A percentile compares a stretch with the other conserved stretches of the same genome.
These are phyloP conservation scores for Sarcophaga variegata DNA, from an alignment of 2,888 invertebrate species.

Conservation along the genomic window DNA sequence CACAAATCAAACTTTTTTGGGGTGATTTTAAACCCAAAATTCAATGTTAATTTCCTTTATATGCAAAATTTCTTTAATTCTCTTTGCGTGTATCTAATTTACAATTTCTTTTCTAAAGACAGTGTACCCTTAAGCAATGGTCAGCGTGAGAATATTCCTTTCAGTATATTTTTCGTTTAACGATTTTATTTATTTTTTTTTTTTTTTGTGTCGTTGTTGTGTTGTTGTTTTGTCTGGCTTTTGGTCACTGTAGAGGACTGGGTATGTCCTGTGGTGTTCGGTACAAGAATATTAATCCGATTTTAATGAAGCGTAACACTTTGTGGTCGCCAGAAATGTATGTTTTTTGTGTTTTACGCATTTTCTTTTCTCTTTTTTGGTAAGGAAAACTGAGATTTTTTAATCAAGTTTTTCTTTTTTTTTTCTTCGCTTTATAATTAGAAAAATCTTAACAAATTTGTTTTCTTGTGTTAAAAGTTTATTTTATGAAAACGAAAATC, in stretches of 20 bases:
- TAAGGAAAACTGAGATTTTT: constrained; percentile 9
- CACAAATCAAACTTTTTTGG: constrained; percentile 40
- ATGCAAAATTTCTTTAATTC: constrained; percentile 72
- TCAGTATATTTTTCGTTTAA: neutral
- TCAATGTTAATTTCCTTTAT: constrained; percentile 52
- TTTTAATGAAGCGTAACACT: constrained; percentile 81
- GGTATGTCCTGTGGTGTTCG: constrained; percentile 69
- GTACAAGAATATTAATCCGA: constrained; percentile 77
- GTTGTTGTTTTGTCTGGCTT: constrained; percentile 17
- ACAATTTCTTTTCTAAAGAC: neutral
- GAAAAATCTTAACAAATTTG: constrained; percentile 29
- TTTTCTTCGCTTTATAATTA: constrained; percentile 16
- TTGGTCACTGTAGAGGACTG: constrained; percentile 57
- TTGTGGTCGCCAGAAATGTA: constrained; percentile 76
- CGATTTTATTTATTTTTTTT: constrained; percentile 7
- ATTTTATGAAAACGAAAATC: constrained; percentile 32
- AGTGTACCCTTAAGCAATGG: constrained; percentile 61
- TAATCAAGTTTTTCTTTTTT: constrained; percentile 35
- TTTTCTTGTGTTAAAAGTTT: constrained; percentile 44
- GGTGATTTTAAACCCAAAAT: constrained; percentile 64
- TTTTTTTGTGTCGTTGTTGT: neutral
- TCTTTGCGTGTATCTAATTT: constrained; percentile 11
- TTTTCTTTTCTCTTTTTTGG: neutral
- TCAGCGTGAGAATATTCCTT: constrained; percentile 77
- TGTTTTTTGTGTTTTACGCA: constrained; percentile 19